Evolutionary conservation across 2,113 vertebrate genomes (phyloP), one percentile per base, ranked within the genome.

Genomic region (Natator depressus): DNA sequence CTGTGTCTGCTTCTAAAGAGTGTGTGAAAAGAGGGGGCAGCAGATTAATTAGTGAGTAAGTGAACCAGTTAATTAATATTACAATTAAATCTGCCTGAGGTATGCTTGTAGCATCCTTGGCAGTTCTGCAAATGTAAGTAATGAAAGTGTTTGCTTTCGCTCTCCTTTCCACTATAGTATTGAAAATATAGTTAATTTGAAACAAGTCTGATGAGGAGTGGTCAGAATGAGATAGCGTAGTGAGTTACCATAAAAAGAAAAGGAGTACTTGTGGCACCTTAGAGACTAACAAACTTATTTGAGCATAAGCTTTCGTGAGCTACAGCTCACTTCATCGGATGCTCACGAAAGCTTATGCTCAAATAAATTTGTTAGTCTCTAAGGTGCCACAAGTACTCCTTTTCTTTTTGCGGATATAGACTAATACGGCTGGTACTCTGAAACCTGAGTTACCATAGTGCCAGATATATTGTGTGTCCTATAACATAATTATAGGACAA

Each of bases 81-180:
- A 97, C 96, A 98, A 96, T 98, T 97, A 98, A 98, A 97, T 98
- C 93, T 98, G 97, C 95, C 96, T 49, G 90, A 96, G 95, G 96
- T 96, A 92, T 80, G 89, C 95, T 96, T 97, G 90, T 46, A 96
- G 94, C 96, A 96, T 97, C 94, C 89, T 88, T 96, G 96, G 95
- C 93, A 97, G 92, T 97, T 97, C 83, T 94, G 75, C 59, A 92
- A 95, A 88, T 76, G 49, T 94, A 97, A 97, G 92, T 90, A 91
- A 94, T 94, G 91, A 88, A 96, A 91, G 72, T 92, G 53, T 92
- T 96, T 96, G 84, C 96, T 97, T 87, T 98, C 94, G 93, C 75
- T 17, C 54, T 91, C 57, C 38, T 98, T 96, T 72, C 91, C 65
- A 94, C 85, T 94, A 75, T 79, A 87, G 82, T 69, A 54, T 47